Evolutionary conservation across 2,888 invertebrate species (phyloP), one percentile per base, ranked within the genome.

Genomic region (Synanthedon tipuliformis): DNA sequence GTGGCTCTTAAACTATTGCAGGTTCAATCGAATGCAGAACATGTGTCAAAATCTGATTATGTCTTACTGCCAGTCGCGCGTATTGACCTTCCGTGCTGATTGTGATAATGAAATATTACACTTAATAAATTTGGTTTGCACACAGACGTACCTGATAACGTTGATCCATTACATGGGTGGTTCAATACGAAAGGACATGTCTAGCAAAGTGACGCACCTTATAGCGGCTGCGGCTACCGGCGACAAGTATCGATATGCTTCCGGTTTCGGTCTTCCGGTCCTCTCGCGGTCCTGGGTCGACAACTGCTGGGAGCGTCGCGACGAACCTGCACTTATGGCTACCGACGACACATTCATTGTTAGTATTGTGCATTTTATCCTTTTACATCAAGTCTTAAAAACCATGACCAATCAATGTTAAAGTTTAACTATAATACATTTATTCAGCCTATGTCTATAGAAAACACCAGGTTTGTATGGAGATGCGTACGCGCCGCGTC

Each of bases 141-240:
- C 79, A 15, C 83, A 97, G 97, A 93, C 93, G 68, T 92, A 91
- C 78, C 89, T 97, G 77, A 94, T 96, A 65, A 93, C 93, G 65
- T 89, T 96, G 77, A 94, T 98, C 65, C 98, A 98, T 88, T 94
- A 94, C 77, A 98, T 98, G 98, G 97, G 97, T 64, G 98, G 98
- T 51, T 96, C 96, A 66, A 95, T 98, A 70, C 91, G 97, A 60
- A 95, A 94, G 84, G 96, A 98, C 73, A 93, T 96, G 90, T 92
- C 92, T 57, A 90, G 92, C 55, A 94, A 93, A 74, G 94, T 96
- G 62, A 98, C 98, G 53, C 98, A 98, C 89, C 89, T 99, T 62
- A 95, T 99, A 64, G 95, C 98, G 59, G 95, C 94, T 69, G 90
- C 92, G 65, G 94, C 94, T 66, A 93, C 93, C 50, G 97, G 97